phyloP scores from a whole-genome alignment of 2,888 invertebrate genomes.

The Caenorhabditis japonica region DNA sequence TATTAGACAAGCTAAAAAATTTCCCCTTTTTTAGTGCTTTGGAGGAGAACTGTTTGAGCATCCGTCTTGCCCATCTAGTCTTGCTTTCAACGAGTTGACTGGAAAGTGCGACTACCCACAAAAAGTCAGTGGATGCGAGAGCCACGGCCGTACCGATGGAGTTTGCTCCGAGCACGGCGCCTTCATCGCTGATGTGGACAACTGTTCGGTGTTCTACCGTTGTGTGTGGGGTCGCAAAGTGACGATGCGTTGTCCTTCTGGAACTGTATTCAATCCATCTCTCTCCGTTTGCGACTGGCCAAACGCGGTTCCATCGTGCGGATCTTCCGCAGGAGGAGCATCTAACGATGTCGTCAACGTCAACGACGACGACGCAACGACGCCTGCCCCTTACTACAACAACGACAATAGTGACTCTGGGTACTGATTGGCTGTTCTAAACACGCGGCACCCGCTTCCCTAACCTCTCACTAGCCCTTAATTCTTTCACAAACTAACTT shows the following conservation, averaged over 20 bases:
- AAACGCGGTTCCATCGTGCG: slow-evolving; percentile 56
- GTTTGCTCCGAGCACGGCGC: slow-evolving; percentile 62
- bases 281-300: slow-evolving; percentile 73
- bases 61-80: slow-evolving; percentile 63
- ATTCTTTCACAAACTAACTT: slow-evolving; percentile 30
- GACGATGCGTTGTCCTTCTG: slow-evolving; percentile 64
- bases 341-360: background rate
- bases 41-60: slow-evolving; percentile 67
- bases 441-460: slow-evolving; percentile 31
- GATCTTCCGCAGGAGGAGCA: background rate
- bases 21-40: slow-evolving; percentile 65
- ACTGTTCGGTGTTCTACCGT: slow-evolving; percentile 70
- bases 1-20: background rate
- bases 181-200: slow-evolving; percentile 57
- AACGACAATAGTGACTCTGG: slow-evolving; percentile 23
- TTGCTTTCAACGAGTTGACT: slow-evolving; percentile 68
- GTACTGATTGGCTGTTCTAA: slow-evolving; percentile 43
- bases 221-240: slow-evolving; percentile 70
- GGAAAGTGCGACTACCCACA: slow-evolving; percentile 70
- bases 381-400: slow-evolving; percentile 12
- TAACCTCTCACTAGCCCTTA: slow-evolving; percentile 10
- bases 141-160: slow-evolving; percentile 21
- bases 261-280: slow-evolving; percentile 70
- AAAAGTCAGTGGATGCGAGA: slow-evolving; percentile 62
- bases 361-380: slow-evolving; percentile 1